A percentile compares a stretch with the other conserved stretches of the same genome.
Conservation (phyloP, 2,888 invertebrate species). For the Thysanoteuthis rhombus region DNA sequence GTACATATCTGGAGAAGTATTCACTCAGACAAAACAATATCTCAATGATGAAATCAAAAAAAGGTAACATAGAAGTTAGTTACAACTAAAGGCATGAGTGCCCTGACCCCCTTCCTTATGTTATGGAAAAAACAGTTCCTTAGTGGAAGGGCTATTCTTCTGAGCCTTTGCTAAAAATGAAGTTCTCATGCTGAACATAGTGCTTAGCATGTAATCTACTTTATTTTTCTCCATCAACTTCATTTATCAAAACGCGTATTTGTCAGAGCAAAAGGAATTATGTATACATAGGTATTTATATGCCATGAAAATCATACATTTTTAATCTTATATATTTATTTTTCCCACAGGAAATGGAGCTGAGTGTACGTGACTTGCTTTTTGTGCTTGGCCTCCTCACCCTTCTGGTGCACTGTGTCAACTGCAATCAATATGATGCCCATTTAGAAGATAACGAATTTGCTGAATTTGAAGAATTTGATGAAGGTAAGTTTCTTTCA, state of each 20-base stretch:
- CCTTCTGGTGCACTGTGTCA: constrained; percentile 29
- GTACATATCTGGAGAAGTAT: too few species aligned
- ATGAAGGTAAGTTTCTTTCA: constrained; percentile 72
- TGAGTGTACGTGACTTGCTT: constrained; percentile 26
- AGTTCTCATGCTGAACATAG: too few species aligned
- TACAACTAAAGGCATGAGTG: too few species aligned
- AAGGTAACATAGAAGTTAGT: too few species aligned
- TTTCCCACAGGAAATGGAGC: background rate
- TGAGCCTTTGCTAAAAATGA: too few species aligned
- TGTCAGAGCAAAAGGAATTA: background rate
- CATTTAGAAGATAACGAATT: constrained; percentile 86
- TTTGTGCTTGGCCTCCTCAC: constrained; percentile 32
- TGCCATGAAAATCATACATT: background rate
- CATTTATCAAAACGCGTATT: background rate
- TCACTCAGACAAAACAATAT: too few species aligned
- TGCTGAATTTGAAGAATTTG: constrained; percentile 92
- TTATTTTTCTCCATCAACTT: too few species aligned
- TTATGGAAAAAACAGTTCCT: too few species aligned
- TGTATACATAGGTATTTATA: background rate
- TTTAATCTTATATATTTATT: background rate
- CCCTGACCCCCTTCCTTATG: too few species aligned
- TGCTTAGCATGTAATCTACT: too few species aligned
- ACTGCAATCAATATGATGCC: constrained; percentile 49
- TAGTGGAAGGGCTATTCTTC: too few species aligned
- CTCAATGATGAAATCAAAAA: too few species aligned